Evolutionary conservation across 1,140 invertebrate species (phyloP).

Genomic region (Drosophila ercepeae): DNA sequence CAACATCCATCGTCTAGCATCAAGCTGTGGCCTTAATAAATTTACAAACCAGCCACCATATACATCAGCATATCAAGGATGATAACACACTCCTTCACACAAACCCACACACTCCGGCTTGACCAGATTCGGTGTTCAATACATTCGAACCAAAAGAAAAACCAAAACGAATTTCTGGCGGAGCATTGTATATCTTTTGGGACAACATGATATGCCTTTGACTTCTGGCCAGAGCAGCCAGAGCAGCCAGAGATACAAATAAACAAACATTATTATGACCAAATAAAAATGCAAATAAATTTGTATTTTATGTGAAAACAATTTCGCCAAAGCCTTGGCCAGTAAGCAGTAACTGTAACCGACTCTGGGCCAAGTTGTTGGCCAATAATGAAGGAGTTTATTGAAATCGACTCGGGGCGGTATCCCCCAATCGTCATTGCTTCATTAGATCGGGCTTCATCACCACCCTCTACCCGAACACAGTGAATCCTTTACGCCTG

Average conservation of each 20-base stretch:
- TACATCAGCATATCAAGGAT: slow-evolving; percentile 68
- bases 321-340: slow-evolving; percentile 61
- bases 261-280: slow-evolving; percentile 79
- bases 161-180: slow-evolving; percentile 26
- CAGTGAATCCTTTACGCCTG: slow-evolving; percentile 53
- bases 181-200: slow-evolving; percentile 50
- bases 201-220: slow-evolving; percentile 46
- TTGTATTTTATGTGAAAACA: slow-evolving; percentile 81
- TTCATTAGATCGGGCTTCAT: slow-evolving; percentile 44
- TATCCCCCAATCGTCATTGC: slow-evolving; percentile 67
- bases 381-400: slow-evolving; percentile 74
- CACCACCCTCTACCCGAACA: not conserved
- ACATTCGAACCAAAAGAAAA: not conserved
- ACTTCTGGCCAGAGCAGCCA: slow-evolving; percentile 50
- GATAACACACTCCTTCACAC: slow-evolving; percentile 26
- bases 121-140: slow-evolving; percentile 43
- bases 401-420: slow-evolving; percentile 65
- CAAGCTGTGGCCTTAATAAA: slow-evolving; percentile 73
- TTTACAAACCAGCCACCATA: slow-evolving; percentile 41
- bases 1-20: slow-evolving; percentile 53
- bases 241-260: slow-evolving; percentile 52
- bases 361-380: slow-evolving; percentile 39
- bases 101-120: slow-evolving; percentile 6
- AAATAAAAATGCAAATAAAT: slow-evolving; percentile 82
- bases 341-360: slow-evolving; percentile 44